Percentiles rank a stretch among this genome's conserved stretches.
phyloP scores from a whole-genome alignment of 2,888 invertebrate genomes.

The Erpobdella octoculata region DNA sequence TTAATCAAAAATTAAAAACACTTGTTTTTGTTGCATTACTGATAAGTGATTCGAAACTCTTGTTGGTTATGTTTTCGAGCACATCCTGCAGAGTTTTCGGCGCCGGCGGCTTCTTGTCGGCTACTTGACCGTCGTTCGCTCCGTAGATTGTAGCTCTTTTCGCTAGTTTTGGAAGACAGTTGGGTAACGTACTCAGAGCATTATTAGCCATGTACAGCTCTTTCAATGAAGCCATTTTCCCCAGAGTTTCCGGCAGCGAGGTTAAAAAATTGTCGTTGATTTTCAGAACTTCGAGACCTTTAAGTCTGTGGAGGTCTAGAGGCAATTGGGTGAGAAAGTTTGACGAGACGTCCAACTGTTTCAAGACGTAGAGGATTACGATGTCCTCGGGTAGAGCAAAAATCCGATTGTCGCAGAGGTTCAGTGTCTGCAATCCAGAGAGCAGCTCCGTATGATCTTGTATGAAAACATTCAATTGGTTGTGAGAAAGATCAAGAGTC shows the following conservation, averaged over 20 bases:
- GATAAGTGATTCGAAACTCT: no score
- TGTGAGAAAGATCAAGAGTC: slow-evolving; percentile 24
- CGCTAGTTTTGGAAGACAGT: slow-evolving; percentile 45
- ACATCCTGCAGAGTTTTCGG: slow-evolving; percentile 16
- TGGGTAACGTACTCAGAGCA: slow-evolving; percentile 46
- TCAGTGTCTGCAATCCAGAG: not conserved
- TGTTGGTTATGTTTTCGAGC: no score
- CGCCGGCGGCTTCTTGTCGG: not conserved
- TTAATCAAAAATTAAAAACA: no score
- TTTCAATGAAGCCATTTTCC: slow-evolving; percentile 45
- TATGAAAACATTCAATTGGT: not conserved
- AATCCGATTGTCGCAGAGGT: slow-evolving; percentile 17
- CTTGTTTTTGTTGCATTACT: no score
- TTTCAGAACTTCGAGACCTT: slow-evolving; percentile 64
- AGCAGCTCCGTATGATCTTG: slow-evolving; percentile 10
- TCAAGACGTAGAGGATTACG: slow-evolving; percentile 34
- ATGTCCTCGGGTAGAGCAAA: slow-evolving; percentile 29
- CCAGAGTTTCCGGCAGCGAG: slow-evolving; percentile 46
- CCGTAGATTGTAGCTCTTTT: slow-evolving; percentile 41
- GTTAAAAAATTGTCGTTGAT: slow-evolving; percentile 75
- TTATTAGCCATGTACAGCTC: slow-evolving; percentile 47
- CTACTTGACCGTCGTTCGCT: not conserved
- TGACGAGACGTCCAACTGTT: slow-evolving; percentile 44
- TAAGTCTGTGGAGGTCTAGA: slow-evolving; percentile 46
- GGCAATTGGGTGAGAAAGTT: slow-evolving; percentile 43